phyloP scores from a whole-genome alignment of 2,113 vertebrate genomes.

The Oxyruncus cristatus region DNA sequence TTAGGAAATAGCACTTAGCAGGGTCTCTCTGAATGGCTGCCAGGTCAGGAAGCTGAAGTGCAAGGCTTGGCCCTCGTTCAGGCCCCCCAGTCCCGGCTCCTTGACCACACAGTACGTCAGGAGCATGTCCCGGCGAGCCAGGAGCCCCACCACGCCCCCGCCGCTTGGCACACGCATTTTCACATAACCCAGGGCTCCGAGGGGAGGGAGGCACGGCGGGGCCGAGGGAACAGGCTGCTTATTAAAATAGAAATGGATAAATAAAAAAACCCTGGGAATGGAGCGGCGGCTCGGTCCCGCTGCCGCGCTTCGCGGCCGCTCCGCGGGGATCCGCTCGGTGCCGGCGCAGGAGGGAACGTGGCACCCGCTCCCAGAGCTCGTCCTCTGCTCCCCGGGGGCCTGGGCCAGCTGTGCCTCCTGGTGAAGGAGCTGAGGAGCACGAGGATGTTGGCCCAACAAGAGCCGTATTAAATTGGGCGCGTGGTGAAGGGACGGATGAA shows the following conservation, averaged over 20 bases:
- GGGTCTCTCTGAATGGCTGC: conserved; percentile 90
- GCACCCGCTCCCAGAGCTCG: background rate
- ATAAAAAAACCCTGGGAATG: conserved; percentile 88
- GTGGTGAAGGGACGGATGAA: rapidly evolving
- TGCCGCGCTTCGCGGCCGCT: conserved; percentile 44
- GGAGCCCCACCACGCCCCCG: conserved; percentile 68
- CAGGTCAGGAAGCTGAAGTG: conserved; percentile 92
- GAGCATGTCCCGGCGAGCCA: conserved; percentile 73
- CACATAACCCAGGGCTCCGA: conserved; percentile 93
- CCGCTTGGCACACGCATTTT: conserved; percentile 82
- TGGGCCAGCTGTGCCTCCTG: rapidly evolving
- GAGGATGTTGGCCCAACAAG: rapidly evolving
- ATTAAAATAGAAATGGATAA: conserved; percentile 89
- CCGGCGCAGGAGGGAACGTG: background rate
- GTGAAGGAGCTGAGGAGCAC: rapidly evolving
- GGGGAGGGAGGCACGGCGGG: conserved; percentile 77
- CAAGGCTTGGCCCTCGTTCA: conserved; percentile 86
- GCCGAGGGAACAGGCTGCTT: conserved; percentile 74
- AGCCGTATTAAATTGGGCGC: rapidly evolving
- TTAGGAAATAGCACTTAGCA: conserved; percentile 93
- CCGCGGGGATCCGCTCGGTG: background rate
- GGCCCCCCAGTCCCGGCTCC: conserved; percentile 77
- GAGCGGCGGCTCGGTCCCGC: conserved; percentile 57
- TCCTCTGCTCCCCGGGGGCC: background rate
- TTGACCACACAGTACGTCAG: conserved; percentile 85